Evolutionary conservation across 2,888 invertebrate species (phyloP), one percentile per base, ranked within the genome.

Genomic region (Listrodromus nycthemerus): DNA sequence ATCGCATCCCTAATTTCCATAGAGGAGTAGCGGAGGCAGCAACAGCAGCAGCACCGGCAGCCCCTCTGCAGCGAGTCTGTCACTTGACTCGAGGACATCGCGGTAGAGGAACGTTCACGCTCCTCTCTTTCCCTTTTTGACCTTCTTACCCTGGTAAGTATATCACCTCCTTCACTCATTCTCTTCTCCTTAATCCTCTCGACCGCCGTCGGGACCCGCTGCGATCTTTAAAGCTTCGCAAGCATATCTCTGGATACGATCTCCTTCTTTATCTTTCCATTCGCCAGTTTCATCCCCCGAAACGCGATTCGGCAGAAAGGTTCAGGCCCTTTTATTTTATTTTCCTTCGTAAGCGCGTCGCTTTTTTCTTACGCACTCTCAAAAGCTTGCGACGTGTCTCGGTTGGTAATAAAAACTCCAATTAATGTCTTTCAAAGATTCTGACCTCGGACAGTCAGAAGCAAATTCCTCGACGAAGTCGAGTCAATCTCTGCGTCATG

Each of bases 171-270:
- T 61, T 71, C 45, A 30, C 73, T 52, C 61, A 50, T 50, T 73
- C 75, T 75, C 82, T 66, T 73, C 73, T 85, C 61, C 73, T 80
- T 73, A 52, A 63, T 85, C 79, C 85, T 85, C 83, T 84, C 84
- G 75, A 83, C 86, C 84, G 74, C 76, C 63, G 66, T 73, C 79
- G 67, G 41, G 61, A 37, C 16, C 65, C 73, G 65, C 65, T 74
- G 50, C 70, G 87, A 86, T 84, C 84, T 83, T 89, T 87, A 87
- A 91, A 37, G 90, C 90, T 88, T 89, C 86, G 90, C 88, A 91
- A 91, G 90, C 90, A 90, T 89, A 90, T 90, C 90, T 89, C 82
- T 50, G 69, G 61, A 52, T 69, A 52, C 71, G 66, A 69, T 75
- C 71, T 45, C 71, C 71, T 52, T 41, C 27, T 37, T 69, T 73